Evolutionary conservation across 2,888 invertebrate genomes (phyloP).

Genomic region (Galeopsomyia nigrocyanea): DNA sequence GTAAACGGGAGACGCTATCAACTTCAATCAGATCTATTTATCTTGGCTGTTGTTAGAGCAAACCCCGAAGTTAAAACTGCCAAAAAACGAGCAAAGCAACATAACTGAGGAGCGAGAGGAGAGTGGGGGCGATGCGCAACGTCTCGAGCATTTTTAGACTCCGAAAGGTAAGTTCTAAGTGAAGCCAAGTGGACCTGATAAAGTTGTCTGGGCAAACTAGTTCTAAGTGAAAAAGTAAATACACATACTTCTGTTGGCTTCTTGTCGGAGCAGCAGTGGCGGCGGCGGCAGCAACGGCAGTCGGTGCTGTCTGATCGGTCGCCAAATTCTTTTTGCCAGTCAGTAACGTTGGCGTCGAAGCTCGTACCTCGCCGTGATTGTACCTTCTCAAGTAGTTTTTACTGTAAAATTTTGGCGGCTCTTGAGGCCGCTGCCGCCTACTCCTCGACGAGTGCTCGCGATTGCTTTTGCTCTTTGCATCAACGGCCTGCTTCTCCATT

Average conservation of each 20-base stretch:
- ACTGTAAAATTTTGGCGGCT: slow-evolving; percentile 46
- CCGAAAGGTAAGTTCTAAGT: slow-evolving; percentile 19
- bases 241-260: slow-evolving; percentile 41
- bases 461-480: slow-evolving; percentile 11
- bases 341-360: neutral
- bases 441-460: slow-evolving; percentile 5
- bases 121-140: neutral
- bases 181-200: slow-evolving; percentile 29
- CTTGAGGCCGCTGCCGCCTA: slow-evolving; percentile 27
- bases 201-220: slow-evolving; percentile 40
- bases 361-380: slow-evolving; percentile 40
- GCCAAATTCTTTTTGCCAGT: slow-evolving; percentile 25
- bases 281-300: neutral
- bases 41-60: too few species aligned
- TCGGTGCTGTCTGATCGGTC: slow-evolving; percentile 6
- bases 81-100: neutral
- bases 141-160: slow-evolving; percentile 4
- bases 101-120: neutral
- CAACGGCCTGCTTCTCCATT: slow-evolving; percentile 36
- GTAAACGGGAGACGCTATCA: too few species aligned
- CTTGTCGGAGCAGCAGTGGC: neutral
- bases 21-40: too few species aligned
- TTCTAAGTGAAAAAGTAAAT: slow-evolving; percentile 45
- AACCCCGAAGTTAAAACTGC: too few species aligned
- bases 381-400: slow-evolving; percentile 44